These are phyloP conservation scores for Furnarius figulus DNA, from an alignment of 2,113 vertebrate genomes.

Conservation along the genomic window DNA sequence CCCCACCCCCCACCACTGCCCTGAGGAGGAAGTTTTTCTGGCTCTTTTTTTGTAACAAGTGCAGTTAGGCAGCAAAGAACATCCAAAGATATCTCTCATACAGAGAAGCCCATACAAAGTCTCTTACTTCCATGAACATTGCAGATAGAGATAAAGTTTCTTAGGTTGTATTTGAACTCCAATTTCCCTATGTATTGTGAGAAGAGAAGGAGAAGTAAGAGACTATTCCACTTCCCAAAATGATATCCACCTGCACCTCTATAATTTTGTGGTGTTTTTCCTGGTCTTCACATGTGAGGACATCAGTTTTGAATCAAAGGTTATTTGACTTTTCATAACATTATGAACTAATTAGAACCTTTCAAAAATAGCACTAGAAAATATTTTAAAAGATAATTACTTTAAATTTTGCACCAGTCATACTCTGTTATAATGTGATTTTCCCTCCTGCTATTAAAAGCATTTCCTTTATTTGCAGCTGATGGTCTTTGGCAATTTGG, in stretches of 20 bases:
- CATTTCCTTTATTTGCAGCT: background rate
- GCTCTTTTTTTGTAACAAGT: background rate
- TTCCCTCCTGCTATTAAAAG: background rate
- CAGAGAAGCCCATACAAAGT: background rate
- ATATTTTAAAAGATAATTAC: background rate
- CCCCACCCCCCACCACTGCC: too few relatives aligned
- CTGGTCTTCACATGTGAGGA: background rate
- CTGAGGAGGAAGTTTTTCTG: background rate
- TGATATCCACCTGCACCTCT: accelerated
- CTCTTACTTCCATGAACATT: background rate
- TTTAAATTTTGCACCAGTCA: background rate
- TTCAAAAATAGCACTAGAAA: background rate
- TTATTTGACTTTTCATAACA: background rate
- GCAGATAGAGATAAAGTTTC: background rate
- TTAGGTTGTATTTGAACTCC: background rate
- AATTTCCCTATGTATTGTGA: background rate
- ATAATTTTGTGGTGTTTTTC: background rate
- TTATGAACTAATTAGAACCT: background rate
- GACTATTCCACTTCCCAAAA: background rate
- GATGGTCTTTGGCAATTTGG: background rate
- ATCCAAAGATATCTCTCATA: accelerated
- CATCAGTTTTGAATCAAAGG: background rate
- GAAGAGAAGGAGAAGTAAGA: background rate
- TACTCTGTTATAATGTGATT: background rate
- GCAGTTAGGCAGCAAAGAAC: background rate